Evolutionary conservation across 2,113 vertebrate species (phyloP).

Genomic region (Amblyopsis rosae): DNA sequence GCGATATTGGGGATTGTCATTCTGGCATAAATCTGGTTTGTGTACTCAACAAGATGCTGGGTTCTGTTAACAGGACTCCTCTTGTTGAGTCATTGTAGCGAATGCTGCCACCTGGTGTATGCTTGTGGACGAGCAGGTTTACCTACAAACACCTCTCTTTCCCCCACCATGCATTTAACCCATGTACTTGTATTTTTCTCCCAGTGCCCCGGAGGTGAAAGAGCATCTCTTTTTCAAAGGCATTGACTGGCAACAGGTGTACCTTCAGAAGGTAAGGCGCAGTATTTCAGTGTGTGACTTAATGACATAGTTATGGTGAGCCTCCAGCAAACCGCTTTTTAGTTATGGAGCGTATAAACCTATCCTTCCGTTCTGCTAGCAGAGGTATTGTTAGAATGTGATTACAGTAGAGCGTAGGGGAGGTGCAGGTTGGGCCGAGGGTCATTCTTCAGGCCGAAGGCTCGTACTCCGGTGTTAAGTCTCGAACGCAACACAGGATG

Average conservation of each 20-base stretch:
- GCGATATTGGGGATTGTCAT: not conserved
- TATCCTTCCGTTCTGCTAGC: too few relatives aligned
- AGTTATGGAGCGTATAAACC: too few relatives aligned
- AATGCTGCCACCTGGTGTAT: constrained; percentile 60
- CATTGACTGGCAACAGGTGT: constrained; percentile 97
- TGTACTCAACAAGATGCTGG: constrained; percentile 15
- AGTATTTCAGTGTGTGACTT: not conserved
- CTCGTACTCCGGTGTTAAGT: not conserved
- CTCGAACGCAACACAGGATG: not conserved
- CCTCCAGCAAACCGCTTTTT: too few relatives aligned
- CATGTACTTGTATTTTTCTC: not conserved
- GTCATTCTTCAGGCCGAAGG: not conserved
- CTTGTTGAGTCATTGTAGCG: constrained; percentile 1
- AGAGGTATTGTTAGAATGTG: too few relatives aligned
- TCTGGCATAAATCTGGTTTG: constrained; percentile 4
- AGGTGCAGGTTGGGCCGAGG: too few relatives aligned
- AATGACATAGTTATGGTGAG: not conserved
- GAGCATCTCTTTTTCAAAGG: constrained; percentile 93
- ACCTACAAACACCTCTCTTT: not conserved
- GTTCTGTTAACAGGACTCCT: constrained; percentile 1
- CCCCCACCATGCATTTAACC: not conserved
- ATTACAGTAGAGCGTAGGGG: too few relatives aligned
- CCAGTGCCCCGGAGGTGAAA: constrained; percentile 93
- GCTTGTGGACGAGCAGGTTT: not conserved
- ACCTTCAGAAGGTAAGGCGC: constrained; percentile 90